Conservation (phyloP, 2,888 invertebrate genomes). For the Heliconius sara region DNA sequence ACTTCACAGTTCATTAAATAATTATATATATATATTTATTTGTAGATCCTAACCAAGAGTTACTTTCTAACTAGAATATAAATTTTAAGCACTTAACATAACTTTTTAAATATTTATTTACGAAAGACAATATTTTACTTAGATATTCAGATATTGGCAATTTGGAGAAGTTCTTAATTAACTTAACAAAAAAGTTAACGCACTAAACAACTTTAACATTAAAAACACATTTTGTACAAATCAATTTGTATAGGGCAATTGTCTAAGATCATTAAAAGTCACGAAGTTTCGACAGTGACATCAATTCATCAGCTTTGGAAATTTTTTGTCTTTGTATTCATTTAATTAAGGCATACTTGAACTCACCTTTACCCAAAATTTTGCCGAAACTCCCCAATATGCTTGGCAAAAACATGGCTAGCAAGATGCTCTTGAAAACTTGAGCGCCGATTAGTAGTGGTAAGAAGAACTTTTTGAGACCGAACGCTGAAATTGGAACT, state of each 20-base stretch:
- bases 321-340: constrained; percentile 25
- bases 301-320: background rate
- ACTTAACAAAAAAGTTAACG: background rate
- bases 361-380: constrained; percentile 91
- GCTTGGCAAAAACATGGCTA: constrained; percentile 93
- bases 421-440: constrained; percentile 91
- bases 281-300: constrained; percentile 27
- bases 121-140: background rate
- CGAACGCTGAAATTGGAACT: constrained; percentile 86
- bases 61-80: background rate
- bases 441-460: constrained; percentile 92
- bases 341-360: constrained; percentile 44
- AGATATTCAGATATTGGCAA: background rate
- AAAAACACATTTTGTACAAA: background rate
- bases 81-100: background rate
- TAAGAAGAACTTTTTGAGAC: constrained; percentile 92
- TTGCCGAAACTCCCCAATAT: constrained; percentile 92
- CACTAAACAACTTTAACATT: background rate
- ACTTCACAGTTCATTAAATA: background rate
- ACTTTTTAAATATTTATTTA: background rate
- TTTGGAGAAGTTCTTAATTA: background rate
- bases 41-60: too few species aligned
- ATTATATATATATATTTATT: background rate
- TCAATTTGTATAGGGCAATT: constrained; percentile 9
- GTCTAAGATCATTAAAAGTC: constrained; percentile 37